Conservation (phyloP, 2,888 invertebrate species). For the Lathronympha strigana region DNA sequence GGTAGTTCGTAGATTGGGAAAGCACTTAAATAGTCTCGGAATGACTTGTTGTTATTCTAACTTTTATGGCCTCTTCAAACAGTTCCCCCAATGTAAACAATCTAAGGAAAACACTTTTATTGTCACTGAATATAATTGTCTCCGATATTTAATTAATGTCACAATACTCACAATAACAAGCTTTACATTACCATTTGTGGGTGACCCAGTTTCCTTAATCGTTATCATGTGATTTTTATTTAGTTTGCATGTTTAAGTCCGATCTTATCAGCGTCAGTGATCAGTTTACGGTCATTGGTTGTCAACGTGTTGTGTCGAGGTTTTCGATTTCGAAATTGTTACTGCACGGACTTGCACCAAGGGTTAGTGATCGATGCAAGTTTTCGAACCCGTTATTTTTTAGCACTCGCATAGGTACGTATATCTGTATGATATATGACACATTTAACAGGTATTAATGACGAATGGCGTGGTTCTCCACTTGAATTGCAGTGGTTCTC, state of each 20-base stretch:
- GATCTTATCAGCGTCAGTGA: conserved; percentile 28
- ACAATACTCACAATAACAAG: conserved; percentile 48
- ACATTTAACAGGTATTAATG: neutral
- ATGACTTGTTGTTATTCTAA: conserved; percentile 15
- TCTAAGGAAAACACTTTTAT: conserved; percentile 27
- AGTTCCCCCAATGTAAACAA: conserved; percentile 30
- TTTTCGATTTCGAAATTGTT: conserved; percentile 11
- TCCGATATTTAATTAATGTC: conserved; percentile 35
- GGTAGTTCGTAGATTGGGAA: neutral
- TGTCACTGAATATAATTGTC: conserved; percentile 21
- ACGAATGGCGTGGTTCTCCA: neutral
- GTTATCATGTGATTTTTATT: conserved; percentile 53
- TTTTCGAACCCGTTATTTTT: conserved; percentile 3
- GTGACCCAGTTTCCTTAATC: conserved; percentile 54
- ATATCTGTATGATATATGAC: neutral
- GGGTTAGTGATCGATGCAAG: conserved; percentile 9
- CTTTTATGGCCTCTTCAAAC: conserved; percentile 19
- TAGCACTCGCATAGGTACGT: neutral
- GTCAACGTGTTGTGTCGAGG: conserved; percentile 9
- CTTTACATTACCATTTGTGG: conserved; percentile 53
- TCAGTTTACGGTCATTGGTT: conserved; percentile 4
- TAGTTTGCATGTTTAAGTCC: conserved; percentile 46
- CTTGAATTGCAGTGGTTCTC: neutral
- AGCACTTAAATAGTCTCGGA: conserved; percentile 9
- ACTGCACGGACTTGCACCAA: neutral